Conservation (phyloP, 2,113 vertebrate species). For the Pungitius pungitius region DNA sequence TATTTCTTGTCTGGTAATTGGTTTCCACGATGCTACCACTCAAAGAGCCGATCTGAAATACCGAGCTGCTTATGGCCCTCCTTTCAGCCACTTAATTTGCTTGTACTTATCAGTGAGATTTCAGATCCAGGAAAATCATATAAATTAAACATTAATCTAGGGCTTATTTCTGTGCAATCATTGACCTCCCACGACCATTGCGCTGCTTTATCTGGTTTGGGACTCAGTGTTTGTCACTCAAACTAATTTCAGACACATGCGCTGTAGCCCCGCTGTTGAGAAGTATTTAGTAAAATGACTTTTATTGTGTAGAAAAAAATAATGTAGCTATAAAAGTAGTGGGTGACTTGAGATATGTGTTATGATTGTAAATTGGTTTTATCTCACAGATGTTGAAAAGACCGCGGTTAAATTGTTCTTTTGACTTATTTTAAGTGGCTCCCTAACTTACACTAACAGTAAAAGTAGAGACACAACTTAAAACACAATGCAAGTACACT, state of each 20-base stretch:
- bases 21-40: slow-evolving; percentile 83
- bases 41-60: slow-evolving; percentile 78
- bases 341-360: background rate
- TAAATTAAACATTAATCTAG: slow-evolving; percentile 80
- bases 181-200: slow-evolving; percentile 64
- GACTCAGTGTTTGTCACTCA: slow-evolving; percentile 62
- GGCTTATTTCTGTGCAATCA: slow-evolving; percentile 71
- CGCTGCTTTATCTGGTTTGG: slow-evolving; percentile 44
- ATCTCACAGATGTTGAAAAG: background rate
- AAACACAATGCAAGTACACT: background rate
- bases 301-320: background rate
- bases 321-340: background rate
- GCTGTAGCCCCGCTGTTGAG: slow-evolving; percentile 14
- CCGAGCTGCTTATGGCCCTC: slow-evolving; percentile 70
- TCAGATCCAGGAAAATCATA: slow-evolving; percentile 79
- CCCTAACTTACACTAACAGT: too few relatives aligned
- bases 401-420: background rate
- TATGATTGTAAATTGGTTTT: background rate
- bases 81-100: slow-evolving; percentile 81
- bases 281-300: slow-evolving; percentile 7
- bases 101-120: slow-evolving; percentile 81
- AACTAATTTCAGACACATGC: slow-evolving; percentile 20
- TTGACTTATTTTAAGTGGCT: background rate
- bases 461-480: background rate
- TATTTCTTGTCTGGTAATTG: slow-evolving; percentile 87